phyloP scores from a whole-genome alignment of 2,797 vertebrate species.

The Hydrophis major region DNA sequence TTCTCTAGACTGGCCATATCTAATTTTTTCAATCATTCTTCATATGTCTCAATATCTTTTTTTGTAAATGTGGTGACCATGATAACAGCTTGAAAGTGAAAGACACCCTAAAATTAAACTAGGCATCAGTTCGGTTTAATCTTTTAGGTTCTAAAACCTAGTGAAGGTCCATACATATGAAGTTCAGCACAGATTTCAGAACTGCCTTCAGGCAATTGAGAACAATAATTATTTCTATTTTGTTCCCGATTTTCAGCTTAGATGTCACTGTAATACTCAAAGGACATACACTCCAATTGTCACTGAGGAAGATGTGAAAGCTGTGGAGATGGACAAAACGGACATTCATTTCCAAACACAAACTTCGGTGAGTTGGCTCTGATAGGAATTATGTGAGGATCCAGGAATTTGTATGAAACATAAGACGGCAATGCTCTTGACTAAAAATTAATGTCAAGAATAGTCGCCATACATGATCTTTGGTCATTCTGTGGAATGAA shows the following conservation, averaged over 20 bases:
- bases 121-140: background rate
- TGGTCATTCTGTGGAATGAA: background rate
- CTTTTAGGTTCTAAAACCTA: background rate
- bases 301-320: constrained; percentile 31
- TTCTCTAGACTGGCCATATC: background rate
- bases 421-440: background rate
- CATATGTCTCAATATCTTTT: background rate
- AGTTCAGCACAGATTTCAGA: background rate
- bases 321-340: constrained; percentile 18
- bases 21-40: background rate
- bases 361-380: constrained; percentile 24
- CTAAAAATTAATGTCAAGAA: background rate
- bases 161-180: background rate
- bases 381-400: background rate
- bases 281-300: background rate
- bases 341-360: constrained; percentile 17
- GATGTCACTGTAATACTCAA: background rate
- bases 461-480: background rate
- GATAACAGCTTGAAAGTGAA: background rate
- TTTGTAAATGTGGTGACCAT: background rate
- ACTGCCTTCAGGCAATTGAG: background rate
- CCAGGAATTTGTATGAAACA: background rate
- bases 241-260: constrained; percentile 17
- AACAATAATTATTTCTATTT: constrained; percentile 7
- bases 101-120: background rate